phyloP scores from a whole-genome alignment of 1,140 invertebrate species.

The Saccostrea cuccullata region DNA sequence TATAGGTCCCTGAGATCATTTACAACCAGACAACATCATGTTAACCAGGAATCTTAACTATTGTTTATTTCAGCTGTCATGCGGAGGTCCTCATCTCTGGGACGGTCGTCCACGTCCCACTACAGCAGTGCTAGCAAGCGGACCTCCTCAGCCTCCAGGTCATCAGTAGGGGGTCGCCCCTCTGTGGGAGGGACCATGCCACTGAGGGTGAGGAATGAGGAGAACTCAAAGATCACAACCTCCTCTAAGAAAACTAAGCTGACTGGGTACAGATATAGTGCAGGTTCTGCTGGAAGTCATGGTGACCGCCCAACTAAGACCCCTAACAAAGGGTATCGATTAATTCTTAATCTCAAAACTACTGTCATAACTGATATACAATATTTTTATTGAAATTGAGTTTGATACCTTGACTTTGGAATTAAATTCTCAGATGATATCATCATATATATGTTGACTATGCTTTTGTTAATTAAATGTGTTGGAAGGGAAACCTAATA shows the following conservation, averaged over 20 bases:
- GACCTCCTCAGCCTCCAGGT: background rate
- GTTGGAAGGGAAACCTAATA: too few species aligned
- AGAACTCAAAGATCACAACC: background rate
- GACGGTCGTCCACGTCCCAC: background rate
- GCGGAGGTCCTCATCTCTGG: background rate
- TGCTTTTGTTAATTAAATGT: too few species aligned
- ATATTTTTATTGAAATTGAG: too few species aligned
- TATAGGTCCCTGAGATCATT: too few species aligned
- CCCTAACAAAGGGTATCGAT: background rate
- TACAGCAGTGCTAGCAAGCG: conserved; percentile 17
- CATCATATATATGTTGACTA: too few species aligned
- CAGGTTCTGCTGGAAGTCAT: background rate
- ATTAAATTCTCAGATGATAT: too few species aligned
- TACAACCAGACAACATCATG: too few species aligned
- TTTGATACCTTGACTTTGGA: too few species aligned
- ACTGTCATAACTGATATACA: too few species aligned
- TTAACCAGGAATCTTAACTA: too few species aligned
- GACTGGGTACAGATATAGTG: background rate
- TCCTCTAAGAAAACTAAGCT: conserved; percentile 26
- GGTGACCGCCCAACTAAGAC: background rate
- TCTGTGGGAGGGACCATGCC: background rate
- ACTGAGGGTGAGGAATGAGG: background rate
- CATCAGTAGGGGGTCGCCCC: background rate
- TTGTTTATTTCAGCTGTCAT: background rate
- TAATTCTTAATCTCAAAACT: background rate